These are phyloP conservation scores for Sebastes ruberrimus DNA, from an alignment of 2,797 vertebrate genomes.

Conservation along the genomic window DNA sequence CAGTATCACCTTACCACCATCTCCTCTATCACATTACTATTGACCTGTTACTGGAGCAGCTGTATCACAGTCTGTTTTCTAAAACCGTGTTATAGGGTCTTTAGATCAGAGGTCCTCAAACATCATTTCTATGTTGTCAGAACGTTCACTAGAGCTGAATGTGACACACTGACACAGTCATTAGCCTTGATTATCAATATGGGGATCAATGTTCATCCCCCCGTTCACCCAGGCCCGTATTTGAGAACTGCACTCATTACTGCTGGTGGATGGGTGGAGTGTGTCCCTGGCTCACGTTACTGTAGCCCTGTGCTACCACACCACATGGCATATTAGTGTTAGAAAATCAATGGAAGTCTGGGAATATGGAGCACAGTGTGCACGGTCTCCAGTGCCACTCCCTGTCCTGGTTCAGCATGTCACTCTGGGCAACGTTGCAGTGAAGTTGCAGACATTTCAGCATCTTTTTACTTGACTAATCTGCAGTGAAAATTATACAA, in stretches of 20 bases:
- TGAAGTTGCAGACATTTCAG: neutral
- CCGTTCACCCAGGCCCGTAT: conserved; percentile 31
- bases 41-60: conserved; percentile 36
- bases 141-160: neutral
- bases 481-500: neutral
- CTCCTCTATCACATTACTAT: conserved; percentile 56
- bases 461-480: neutral
- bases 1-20: conserved; percentile 26
- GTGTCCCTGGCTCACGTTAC: conserved; percentile 58
- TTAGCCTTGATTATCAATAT: conserved; percentile 43
- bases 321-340: conserved; percentile 57
- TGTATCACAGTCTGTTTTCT: neutral
- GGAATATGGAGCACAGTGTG: conserved; percentile 59
- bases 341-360: conserved; percentile 69
- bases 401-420: conserved; percentile 21
- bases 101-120: neutral
- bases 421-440: neutral
- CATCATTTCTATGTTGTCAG: conserved; percentile 22
- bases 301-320: conserved; percentile 49
- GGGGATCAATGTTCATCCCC: conserved; percentile 34
- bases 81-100: neutral
- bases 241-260: conserved; percentile 36
- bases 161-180: conserved; percentile 48
- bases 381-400: conserved; percentile 21
- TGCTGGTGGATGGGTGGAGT: conserved; percentile 27